These are phyloP conservation scores for Drosophila rhopaloa DNA, from an alignment of 1,140 invertebrate species.

Conservation along the genomic window DNA sequence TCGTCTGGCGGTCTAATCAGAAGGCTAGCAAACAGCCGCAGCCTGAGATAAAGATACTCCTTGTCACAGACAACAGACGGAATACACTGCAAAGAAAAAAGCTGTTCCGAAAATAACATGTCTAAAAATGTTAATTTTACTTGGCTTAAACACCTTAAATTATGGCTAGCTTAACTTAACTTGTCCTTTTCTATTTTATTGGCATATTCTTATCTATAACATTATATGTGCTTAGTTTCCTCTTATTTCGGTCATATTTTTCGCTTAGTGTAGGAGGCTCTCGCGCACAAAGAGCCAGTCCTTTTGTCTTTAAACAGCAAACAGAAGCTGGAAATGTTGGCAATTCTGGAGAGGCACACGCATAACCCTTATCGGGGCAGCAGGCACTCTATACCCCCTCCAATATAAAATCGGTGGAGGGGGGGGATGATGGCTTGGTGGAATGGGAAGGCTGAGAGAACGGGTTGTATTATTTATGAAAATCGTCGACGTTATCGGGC, in stretches of 20 bases:
- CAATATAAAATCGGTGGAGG: constrained; percentile 20
- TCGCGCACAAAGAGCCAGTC: constrained; percentile 69
- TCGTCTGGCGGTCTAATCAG: constrained; percentile 74
- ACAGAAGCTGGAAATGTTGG: constrained; percentile 37
- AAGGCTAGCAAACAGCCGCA: constrained; percentile 73
- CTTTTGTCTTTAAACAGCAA: constrained; percentile 77
- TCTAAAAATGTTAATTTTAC: not conserved
- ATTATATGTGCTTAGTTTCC: not conserved
- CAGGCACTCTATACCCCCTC: constrained; percentile 57
- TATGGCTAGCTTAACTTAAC: too few relatives aligned
- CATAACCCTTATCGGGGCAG: constrained; percentile 62
- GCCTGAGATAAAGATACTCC: constrained; percentile 61
- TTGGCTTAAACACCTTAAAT: too few relatives aligned
- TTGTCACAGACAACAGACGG: constrained; percentile 24
- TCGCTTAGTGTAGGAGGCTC: constrained; percentile 20
- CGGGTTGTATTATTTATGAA: constrained; percentile 83
- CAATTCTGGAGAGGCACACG: constrained; percentile 46
- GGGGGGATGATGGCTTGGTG: not conserved
- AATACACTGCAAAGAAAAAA: constrained; percentile 17
- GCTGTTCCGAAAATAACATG: not conserved
- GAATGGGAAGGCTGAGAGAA: not conserved
- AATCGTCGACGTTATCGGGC: constrained; percentile 84
- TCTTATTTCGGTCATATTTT: not conserved
- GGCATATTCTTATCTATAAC: too few relatives aligned
- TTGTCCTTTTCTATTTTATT: too few relatives aligned